Conservation (phyloP, 2,888 invertebrate species). For the Hanleya hanleyi region DNA sequence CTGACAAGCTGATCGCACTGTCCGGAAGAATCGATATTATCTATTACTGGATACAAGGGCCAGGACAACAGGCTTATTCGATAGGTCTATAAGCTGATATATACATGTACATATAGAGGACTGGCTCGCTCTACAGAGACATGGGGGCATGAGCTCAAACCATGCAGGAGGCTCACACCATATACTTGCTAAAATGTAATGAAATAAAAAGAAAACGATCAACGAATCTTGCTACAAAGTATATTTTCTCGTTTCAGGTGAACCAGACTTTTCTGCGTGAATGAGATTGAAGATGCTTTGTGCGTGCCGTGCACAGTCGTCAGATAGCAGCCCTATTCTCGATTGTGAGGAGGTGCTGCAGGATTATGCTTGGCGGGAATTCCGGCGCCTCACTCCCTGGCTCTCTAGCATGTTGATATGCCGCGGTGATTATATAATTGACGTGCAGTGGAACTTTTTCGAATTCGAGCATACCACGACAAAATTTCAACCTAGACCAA, state of each 20-base stretch:
- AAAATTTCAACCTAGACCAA: slow-evolving; percentile 39
- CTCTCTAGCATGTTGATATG: slow-evolving; percentile 45
- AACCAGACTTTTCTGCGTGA: neutral
- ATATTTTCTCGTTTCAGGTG: neutral
- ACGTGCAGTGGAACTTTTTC: slow-evolving; percentile 58
- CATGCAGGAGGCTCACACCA: no score
- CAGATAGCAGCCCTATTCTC: neutral
- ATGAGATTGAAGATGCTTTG: slow-evolving; percentile 41
- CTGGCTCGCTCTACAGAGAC: no score
- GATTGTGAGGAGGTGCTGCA: slow-evolving; percentile 33
- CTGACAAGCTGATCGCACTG: no score
- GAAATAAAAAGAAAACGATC: no score
- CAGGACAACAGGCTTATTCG: no score
- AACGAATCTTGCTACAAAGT: no score
- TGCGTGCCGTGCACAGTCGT: slow-evolving; percentile 25
- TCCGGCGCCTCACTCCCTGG: slow-evolving; percentile 52
- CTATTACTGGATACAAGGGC: no score
- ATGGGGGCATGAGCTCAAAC: no score
- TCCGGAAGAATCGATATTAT: no score
- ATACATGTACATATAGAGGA: no score
- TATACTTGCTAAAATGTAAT: no score
- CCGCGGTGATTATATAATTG: slow-evolving; percentile 45
- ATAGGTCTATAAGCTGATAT: no score
- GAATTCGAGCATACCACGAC: slow-evolving; percentile 54
- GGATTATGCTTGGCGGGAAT: slow-evolving; percentile 55